phyloP scores from a whole-genome alignment of 2,888 invertebrate genomes.

The Antheraea assamensis region DNA sequence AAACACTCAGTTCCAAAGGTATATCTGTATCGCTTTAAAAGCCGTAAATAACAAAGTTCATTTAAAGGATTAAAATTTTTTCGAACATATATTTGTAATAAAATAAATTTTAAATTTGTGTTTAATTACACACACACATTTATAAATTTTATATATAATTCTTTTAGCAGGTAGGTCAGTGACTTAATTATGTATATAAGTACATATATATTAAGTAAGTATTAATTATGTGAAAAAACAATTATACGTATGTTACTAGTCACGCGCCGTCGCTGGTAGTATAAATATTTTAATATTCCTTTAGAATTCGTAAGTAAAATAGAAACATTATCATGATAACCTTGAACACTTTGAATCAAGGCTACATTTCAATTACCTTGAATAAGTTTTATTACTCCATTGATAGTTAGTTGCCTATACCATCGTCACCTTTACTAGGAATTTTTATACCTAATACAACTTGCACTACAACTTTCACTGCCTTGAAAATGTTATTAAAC shows the following conservation, averaged over 20 bases:
- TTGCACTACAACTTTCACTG: constrained; percentile 4
- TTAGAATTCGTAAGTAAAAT: constrained; percentile 9
- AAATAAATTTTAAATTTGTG: neutral
- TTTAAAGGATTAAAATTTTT: neutral
- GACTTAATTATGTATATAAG: neutral
- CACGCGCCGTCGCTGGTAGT: constrained; percentile 11
- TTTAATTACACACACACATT: neutral
- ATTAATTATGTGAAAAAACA: neutral
- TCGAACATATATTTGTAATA: neutral
- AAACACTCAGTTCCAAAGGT: neutral
- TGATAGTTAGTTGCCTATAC: constrained; percentile 2
- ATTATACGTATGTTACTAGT: constrained; percentile 14
- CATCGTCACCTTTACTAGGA: neutral
- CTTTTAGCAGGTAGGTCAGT: constrained; percentile 5
- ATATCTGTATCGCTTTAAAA: neutral
- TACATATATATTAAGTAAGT: neutral
- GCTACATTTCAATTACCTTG: constrained; percentile 17
- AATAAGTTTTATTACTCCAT: constrained; percentile 18
- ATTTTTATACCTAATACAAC: constrained; percentile 6
- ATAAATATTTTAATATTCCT: neutral
- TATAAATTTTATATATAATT: neutral
- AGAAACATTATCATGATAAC: constrained; percentile 19
- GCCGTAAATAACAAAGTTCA: neutral
- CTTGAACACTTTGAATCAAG: constrained; percentile 18
- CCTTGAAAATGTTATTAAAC: neutral